Conservation (phyloP, 1,140 invertebrate species). For the Drosophila lowei region DNA sequence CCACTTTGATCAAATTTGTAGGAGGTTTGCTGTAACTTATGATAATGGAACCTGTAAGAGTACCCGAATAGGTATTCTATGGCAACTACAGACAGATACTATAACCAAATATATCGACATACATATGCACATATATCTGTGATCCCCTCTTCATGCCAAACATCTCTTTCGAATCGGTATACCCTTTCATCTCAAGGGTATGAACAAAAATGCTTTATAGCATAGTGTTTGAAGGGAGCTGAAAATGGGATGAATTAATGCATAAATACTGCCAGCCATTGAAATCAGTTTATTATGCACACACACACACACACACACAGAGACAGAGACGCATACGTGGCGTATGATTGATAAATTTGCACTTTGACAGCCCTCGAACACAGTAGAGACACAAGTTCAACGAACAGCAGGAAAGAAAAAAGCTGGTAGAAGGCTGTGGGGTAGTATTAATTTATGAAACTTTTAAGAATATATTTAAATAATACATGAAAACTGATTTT, state of each 20-base stretch:
- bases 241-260: conserved; percentile 64
- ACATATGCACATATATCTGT: too few relatives aligned
- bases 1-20: too few relatives aligned
- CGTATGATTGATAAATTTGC: conserved; percentile 76
- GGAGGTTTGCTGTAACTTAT: too few relatives aligned
- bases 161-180: too few relatives aligned
- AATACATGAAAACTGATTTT: too few relatives aligned
- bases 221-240: conserved; percentile 31
- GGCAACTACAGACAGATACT: too few relatives aligned
- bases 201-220: conserved; percentile 16
- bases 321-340: conserved; percentile 28
- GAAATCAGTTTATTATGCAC: conserved; percentile 70
- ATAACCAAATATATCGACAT: too few relatives aligned
- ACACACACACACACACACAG: conserved; percentile 16
- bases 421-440: not conserved
- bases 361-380: conserved; percentile 59
- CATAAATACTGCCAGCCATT: conserved; percentile 66
- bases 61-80: too few relatives aligned
- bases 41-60: too few relatives aligned
- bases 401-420: not conserved
- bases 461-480: too few relatives aligned
- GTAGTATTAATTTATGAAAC: too few relatives aligned
- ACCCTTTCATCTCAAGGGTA: not conserved
- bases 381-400: conserved; percentile 34
- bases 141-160: too few relatives aligned